Evolutionary conservation across 2,888 invertebrate genomes (phyloP).

Genomic region (Cheilosia grossa): DNA sequence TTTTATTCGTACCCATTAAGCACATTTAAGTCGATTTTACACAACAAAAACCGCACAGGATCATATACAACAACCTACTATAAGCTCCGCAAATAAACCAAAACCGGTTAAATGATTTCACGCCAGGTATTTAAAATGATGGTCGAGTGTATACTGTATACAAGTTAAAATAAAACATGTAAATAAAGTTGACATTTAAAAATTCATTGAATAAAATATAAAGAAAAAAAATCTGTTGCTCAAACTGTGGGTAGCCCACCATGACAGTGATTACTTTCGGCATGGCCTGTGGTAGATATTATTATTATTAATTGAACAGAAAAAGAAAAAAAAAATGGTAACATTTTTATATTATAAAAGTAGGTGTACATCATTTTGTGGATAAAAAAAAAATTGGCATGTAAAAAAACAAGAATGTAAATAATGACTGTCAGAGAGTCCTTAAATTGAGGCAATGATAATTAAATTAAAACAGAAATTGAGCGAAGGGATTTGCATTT

Average conservation of each 20-base stretch:
- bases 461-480: constrained; percentile 33
- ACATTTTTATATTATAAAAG: neutral
- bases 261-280: constrained; percentile 14
- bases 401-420: no score
- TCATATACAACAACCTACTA: constrained; percentile 8
- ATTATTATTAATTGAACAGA: constrained; percentile 18
- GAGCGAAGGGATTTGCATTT: constrained; percentile 12
- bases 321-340: neutral
- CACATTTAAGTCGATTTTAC: constrained; percentile 36
- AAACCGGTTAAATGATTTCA: constrained; percentile 34
- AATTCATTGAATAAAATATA: constrained; percentile 48
- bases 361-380: neutral
- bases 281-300: neutral
- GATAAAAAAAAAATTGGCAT: neutral
- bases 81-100: constrained; percentile 4
- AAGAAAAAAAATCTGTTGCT: constrained; percentile 20
- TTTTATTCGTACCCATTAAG: neutral
- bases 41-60: constrained; percentile 37
- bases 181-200: constrained; percentile 63
- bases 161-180: constrained; percentile 35
- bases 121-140: constrained; percentile 32
- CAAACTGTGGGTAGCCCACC: neutral
- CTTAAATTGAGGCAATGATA: constrained; percentile 48
- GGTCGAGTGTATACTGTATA: neutral
- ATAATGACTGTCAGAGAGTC: constrained; percentile 6